phyloP scores from a whole-genome alignment of 2,113 vertebrate genomes.

The Caretta caretta region DNA sequence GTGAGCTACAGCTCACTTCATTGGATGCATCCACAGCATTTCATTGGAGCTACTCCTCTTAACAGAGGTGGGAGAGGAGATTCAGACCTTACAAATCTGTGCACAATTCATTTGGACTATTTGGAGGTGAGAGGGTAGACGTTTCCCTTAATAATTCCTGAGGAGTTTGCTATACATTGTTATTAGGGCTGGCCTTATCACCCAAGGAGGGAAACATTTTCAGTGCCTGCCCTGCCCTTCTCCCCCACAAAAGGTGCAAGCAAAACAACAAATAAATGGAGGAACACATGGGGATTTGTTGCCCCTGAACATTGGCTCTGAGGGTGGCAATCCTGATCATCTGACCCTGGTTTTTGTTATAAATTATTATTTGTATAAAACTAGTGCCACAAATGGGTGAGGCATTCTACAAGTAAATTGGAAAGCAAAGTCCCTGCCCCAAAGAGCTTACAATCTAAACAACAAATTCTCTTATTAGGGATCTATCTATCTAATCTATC shows the following conservation, averaged over 20 bases:
- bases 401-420: neutral
- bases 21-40: neutral
- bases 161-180: neutral
- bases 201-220: neutral
- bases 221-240: too few species aligned
- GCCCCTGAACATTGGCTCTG: neutral
- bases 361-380: neutral
- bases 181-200: neutral
- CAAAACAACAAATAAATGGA: neutral
- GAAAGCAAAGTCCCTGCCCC: neutral
- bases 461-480: too few species aligned
- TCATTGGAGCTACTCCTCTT: neutral
- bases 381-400: neutral
- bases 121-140: neutral
- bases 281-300: neutral
- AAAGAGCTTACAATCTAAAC: neutral
- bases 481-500: neutral
- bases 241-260: neutral
- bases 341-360: neutral
- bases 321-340: neutral
- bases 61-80: accelerated
- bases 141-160: neutral
- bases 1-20: too few species aligned
- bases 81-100: neutral
- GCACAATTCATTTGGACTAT: neutral